Evolutionary conservation across 2,797 vertebrate genomes (phyloP).

Genomic region (Lepus townsendii): DNA sequence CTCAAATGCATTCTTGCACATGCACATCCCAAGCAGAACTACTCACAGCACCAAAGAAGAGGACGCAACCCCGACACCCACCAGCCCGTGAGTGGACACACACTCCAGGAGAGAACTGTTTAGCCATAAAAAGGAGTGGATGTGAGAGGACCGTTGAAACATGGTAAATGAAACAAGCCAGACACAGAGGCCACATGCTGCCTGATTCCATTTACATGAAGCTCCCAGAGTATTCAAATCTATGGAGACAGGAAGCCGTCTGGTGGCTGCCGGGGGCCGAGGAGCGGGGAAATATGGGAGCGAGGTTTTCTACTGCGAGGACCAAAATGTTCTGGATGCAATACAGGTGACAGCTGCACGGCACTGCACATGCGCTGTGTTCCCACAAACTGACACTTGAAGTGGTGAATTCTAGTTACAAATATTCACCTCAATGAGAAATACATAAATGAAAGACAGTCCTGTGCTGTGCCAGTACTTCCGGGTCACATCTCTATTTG

Average conservation of each 20-base stretch:
- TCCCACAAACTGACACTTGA: accelerated
- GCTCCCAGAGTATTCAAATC: no score
- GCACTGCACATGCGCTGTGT: background rate
- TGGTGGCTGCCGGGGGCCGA: background rate
- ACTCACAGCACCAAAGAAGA: background rate
- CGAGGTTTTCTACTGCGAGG: background rate
- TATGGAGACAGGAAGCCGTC: background rate
- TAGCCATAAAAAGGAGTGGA: background rate
- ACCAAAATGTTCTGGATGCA: background rate
- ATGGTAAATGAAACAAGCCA: background rate
- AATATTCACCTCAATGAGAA: background rate
- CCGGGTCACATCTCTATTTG: background rate
- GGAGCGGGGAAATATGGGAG: no score
- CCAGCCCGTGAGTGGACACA: background rate
- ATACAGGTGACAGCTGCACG: background rate
- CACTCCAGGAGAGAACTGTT: no score
- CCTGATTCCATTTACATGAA: background rate
- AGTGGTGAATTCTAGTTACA: background rate
- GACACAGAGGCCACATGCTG: background rate
- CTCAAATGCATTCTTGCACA: background rate
- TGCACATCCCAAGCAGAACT: background rate
- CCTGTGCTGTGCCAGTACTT: background rate
- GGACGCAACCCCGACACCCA: background rate
- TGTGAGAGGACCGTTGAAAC: background rate
- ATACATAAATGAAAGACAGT: background rate